A percentile compares a stretch with the other conserved stretches of the same genome.
Evolutionary conservation across 2,888 invertebrate species (phyloP).

Genomic region (Psococerastis gibbosa): DNA sequence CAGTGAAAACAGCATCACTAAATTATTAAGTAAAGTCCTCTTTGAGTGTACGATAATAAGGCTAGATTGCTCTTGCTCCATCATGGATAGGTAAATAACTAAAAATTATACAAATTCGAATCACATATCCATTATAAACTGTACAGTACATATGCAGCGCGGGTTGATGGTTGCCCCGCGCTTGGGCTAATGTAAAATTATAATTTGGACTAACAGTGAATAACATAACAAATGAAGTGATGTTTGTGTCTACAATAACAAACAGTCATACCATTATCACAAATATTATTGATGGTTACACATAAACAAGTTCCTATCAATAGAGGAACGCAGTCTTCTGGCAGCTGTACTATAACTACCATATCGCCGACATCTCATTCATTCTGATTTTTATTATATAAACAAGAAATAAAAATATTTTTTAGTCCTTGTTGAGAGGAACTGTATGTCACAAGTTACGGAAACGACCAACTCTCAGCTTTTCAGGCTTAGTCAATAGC

Average conservation of each 20-base stretch:
- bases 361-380: slow-evolving; percentile 14
- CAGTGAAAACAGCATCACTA: too few relatives aligned
- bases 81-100: too few relatives aligned
- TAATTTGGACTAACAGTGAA: slow-evolving; percentile 10
- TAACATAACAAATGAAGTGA: slow-evolving; percentile 11
- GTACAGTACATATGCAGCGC: slow-evolving; percentile 7
- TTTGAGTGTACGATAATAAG: too few relatives aligned
- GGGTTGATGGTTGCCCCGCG: neutral
- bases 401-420: neutral
- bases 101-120: too few relatives aligned
- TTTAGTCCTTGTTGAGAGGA: neutral
- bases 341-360: slow-evolving; percentile 16
- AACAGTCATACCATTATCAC: slow-evolving; percentile 7
- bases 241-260: slow-evolving; percentile 8
- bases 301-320: neutral
- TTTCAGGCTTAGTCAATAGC: too few relatives aligned
- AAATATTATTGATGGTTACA: slow-evolving; percentile 1
- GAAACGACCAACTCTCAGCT: too few relatives aligned
- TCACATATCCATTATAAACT: slow-evolving; percentile 10
- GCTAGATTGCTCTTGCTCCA: too few relatives aligned
- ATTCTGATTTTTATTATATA: slow-evolving; percentile 9
- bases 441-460: neutral
- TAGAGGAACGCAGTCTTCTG: slow-evolving; percentile 15
- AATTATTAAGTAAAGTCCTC: too few relatives aligned
- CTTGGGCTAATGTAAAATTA: slow-evolving; percentile 5